Evolutionary conservation across 2,888 invertebrate species (phyloP).

Genomic region (Corbicula japonica): DNA sequence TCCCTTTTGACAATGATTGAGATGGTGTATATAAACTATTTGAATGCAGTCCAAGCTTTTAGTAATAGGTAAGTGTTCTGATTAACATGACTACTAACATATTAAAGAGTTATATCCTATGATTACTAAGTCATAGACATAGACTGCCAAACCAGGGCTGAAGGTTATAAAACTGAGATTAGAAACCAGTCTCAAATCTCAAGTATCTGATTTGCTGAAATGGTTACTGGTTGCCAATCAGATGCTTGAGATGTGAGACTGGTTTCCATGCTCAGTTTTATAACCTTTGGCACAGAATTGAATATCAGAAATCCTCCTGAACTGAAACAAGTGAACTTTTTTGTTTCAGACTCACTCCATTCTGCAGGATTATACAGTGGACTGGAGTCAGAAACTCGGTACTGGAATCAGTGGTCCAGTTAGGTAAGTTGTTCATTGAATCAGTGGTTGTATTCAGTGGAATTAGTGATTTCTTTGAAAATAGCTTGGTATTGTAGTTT

Average conservation of each 20-base stretch:
- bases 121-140: too few species aligned
- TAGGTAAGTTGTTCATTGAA: conserved; percentile 67
- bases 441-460: neutral
- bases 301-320: neutral
- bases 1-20: too few species aligned
- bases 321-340: conserved; percentile 6
- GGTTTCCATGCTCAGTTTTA: neutral
- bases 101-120: too few species aligned
- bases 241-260: too few species aligned
- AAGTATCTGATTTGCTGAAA: neutral
- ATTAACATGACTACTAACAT: too few species aligned
- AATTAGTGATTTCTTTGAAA: neutral
- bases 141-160: too few species aligned
- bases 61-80: too few species aligned
- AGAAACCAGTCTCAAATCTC: neutral
- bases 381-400: conserved; percentile 82
- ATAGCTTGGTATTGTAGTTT: neutral
- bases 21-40: too few species aligned
- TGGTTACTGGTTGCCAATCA: neutral
- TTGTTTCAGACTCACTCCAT: conserved; percentile 80
- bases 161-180: too few species aligned
- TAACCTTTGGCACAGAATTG: neutral
- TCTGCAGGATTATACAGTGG: conserved; percentile 80
- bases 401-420: conserved; percentile 84
- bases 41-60: too few species aligned